These are phyloP conservation scores for Sebastes nivosus DNA, from an alignment of 2,797 vertebrate genomes.

Conservation along the genomic window DNA sequence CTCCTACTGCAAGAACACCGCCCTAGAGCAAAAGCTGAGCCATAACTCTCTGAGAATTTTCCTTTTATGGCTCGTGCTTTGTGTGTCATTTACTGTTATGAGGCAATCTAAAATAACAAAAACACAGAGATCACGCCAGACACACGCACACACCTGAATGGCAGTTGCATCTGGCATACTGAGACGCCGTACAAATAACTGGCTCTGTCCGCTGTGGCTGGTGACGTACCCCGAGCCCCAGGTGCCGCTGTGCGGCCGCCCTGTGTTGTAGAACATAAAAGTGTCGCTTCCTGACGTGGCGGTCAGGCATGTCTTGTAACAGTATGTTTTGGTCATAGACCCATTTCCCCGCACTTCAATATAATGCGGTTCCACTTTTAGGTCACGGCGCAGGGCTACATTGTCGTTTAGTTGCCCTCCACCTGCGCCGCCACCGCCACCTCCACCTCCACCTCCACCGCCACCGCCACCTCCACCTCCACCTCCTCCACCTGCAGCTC, in stretches of 20 bases:
- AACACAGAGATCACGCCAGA: conserved; percentile 24
- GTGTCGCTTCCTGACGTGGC: conserved; percentile 97
- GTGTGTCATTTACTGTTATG: conserved; percentile 5
- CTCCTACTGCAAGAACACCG: conserved; percentile 19
- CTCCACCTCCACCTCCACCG: background rate
- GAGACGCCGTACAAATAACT: conserved; percentile 84
- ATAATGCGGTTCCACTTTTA: conserved; percentile 95
- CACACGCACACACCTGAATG: conserved; percentile 81
- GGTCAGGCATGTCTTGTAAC: conserved; percentile 96
- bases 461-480: conserved; percentile 54
- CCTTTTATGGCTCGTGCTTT: conserved; percentile 1
- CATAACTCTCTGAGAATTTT: conserved; percentile 11
- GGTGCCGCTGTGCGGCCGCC: conserved; percentile 89
- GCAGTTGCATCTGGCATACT: conserved; percentile 86
- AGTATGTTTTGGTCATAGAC: conserved; percentile 97
- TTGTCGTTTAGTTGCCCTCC: conserved; percentile 85
- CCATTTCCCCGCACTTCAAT: conserved; percentile 96
- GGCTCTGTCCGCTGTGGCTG: conserved; percentile 92
- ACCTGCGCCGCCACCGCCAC: conserved; percentile 16
- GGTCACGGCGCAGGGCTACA: conserved; percentile 87
- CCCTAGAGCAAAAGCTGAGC: conserved; percentile 24
- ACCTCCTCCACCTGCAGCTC: conserved; percentile 50
- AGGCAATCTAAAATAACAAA: conserved; percentile 18
- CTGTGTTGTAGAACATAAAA: conserved; percentile 99
- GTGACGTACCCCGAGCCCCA: conserved; percentile 92